phyloP scores from a whole-genome alignment of 1,140 invertebrate species.

The Homalodisca vitripennis region DNA sequence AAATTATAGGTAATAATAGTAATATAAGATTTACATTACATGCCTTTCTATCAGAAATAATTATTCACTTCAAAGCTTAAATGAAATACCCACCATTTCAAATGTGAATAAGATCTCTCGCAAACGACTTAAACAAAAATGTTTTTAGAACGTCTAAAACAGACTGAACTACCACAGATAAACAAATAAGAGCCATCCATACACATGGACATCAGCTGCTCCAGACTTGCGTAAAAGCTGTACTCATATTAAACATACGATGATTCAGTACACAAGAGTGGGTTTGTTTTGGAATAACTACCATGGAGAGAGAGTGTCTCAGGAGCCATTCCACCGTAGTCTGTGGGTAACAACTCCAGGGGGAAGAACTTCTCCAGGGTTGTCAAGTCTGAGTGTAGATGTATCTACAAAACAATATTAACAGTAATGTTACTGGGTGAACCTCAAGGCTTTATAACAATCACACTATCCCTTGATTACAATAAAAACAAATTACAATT shows the following conservation, averaged over 20 bases:
- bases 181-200: not conserved
- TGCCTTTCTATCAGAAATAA: too few species aligned
- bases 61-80: too few species aligned
- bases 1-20: too few species aligned
- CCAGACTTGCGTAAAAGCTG: not conserved
- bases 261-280: not conserved
- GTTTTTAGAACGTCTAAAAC: not conserved
- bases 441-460: not conserved
- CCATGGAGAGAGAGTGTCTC: slow-evolving; percentile 21
- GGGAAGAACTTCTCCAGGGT: slow-evolving; percentile 34
- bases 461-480: not conserved
- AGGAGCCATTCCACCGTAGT: slow-evolving; percentile 38
- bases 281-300: not conserved
- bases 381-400: slow-evolving; percentile 36
- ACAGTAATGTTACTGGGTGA: too few species aligned
- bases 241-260: too few species aligned
- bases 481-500: not conserved
- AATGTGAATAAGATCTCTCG: not conserved
- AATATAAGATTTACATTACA: too few species aligned
- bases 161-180: not conserved
- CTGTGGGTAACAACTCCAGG: slow-evolving; percentile 35
- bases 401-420: slow-evolving; percentile 32
- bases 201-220: not conserved
- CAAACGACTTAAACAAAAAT: not conserved
- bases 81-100: too few species aligned